Evolutionary conservation across 2,888 invertebrate species (phyloP).

Genomic region (Dioctria rufipes): DNA sequence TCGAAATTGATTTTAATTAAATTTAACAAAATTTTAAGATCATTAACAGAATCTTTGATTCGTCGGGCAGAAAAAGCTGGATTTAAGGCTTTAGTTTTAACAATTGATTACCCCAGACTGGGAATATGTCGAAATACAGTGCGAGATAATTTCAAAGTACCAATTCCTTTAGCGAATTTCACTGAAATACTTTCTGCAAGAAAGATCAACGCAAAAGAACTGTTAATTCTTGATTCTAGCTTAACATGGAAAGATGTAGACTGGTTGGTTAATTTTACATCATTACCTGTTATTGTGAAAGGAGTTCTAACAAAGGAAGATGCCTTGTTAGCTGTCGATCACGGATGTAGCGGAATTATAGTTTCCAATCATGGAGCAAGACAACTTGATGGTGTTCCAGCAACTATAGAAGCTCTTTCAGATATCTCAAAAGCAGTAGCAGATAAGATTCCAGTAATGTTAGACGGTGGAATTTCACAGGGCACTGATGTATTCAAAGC

Average conservation of each 20-base stretch:
- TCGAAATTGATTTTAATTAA: not conserved
- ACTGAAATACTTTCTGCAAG: not conserved
- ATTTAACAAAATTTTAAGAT: conserved; percentile 62
- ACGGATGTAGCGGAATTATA: conserved; percentile 81
- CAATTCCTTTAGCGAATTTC: conserved; percentile 66
- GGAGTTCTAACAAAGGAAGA: conserved; percentile 87
- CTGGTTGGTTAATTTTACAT: conserved; percentile 87
- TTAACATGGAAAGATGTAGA: conserved; percentile 85
- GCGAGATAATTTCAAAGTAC: conserved; percentile 83
- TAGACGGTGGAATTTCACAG: conserved; percentile 85
- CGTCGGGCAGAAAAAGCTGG: conserved; percentile 82
- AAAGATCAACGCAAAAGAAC: not conserved
- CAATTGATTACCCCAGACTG: conserved; percentile 86
- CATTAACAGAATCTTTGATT: conserved; percentile 78
- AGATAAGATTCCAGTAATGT: conserved; percentile 79
- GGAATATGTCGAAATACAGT: conserved; percentile 84
- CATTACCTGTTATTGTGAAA: conserved; percentile 83
- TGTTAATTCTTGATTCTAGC: conserved; percentile 68
- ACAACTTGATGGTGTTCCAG: conserved; percentile 85
- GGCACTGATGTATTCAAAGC: conserved; percentile 90
- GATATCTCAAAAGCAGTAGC: conserved; percentile 81
- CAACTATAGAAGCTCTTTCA: conserved; percentile 84
- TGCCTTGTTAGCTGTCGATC: conserved; percentile 79
- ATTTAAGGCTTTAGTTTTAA: conserved; percentile 84
- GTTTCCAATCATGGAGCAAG: conserved; percentile 93